These are phyloP conservation scores for Drosophila nasuta DNA, from an alignment of 1,140 invertebrate genomes.

Conservation along the genomic window DNA sequence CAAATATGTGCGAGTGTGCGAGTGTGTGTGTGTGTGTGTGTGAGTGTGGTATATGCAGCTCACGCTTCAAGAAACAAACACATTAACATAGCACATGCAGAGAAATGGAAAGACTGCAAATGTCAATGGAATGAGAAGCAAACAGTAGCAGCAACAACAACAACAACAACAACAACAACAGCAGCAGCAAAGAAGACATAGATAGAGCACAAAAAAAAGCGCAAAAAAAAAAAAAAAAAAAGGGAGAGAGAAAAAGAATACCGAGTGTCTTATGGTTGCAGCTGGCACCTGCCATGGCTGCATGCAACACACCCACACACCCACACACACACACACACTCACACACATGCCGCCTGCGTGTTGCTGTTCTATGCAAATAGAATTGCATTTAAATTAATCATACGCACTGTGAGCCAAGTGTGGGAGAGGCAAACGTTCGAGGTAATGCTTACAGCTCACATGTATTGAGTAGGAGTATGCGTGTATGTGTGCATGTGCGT, in stretches of 20 bases:
- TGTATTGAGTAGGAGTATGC: not conserved
- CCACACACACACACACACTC: not conserved
- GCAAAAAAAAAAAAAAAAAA: not conserved
- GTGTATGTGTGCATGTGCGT: conserved; percentile 30
- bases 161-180: conserved; percentile 2
- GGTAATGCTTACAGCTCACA: conserved; percentile 30
- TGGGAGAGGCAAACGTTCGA: conserved; percentile 26
- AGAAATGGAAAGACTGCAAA: conserved; percentile 11
- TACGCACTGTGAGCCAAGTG: conserved; percentile 65
- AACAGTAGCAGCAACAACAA: conserved; percentile 18
- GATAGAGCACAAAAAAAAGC: not conserved
- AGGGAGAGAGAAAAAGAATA: not conserved
- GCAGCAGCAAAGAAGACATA: not conserved
- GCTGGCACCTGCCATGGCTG: conserved; percentile 7
- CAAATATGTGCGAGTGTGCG: too few species aligned
- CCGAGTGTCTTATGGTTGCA: conserved; percentile 19
- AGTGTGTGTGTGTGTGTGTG: not conserved
- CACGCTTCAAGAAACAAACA: conserved; percentile 57
- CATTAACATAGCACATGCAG: conserved; percentile 43
- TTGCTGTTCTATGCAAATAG: conserved; percentile 66
- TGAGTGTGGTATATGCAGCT: conserved; percentile 19
- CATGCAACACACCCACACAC: conserved; percentile 1
- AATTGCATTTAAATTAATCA: conserved; percentile 82
- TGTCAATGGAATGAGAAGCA: conserved; percentile 21
- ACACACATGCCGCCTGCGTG: conserved; percentile 12